Evolutionary conservation across 2,888 invertebrate genomes (phyloP), one percentile per base, ranked within the genome.

Genomic region (Neoascia interrupta): DNA sequence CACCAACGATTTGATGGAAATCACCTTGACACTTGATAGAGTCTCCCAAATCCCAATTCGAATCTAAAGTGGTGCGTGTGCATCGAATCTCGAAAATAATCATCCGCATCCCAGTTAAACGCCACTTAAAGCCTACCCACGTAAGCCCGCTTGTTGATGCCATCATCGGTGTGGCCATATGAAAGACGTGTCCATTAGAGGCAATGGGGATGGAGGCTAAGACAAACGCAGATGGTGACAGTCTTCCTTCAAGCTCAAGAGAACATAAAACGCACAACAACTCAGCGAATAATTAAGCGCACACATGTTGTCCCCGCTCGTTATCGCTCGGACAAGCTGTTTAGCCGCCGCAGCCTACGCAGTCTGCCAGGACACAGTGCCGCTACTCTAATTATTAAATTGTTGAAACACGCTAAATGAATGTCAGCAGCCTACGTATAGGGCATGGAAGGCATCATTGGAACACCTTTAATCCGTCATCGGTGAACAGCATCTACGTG

Each of bases 391-490:
- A 76, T 76, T 76, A 76, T 76, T 76, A 76, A 76, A 76, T 76
- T 70, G 76, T 76, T 64, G 76, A 53, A 64, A 76, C 76, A 70
- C 76, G 70, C 64, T 64, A 58, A 76, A 70, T 58, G 75, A 75
- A 63, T 75, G 74, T 75, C 56, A 19, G 16, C 54, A 11, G 56
- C 63, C 69, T 58, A 56, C 54, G 56, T 51, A 34, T 19, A 34
- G 28, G 56, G 54, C 43, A n/a, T n/a, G n/a, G n/a, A n/a, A n/a
- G n/a, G n/a, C n/a, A n/a, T n/a, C 11, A 54, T 13, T 39, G 49
- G 53, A 66, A 49, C 47, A 69, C 70, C 64, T 70, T 70, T 76
- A 76, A 76, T 76, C 76, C 76, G 76, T 76, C 76, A 76, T 76
- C 70, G 64, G 41, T 16, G 39, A 76, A 70, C 70, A 76, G 58